These are phyloP conservation scores for Caenorhabditis becei DNA, from an alignment of 2,888 invertebrate genomes.

Conservation along the genomic window DNA sequence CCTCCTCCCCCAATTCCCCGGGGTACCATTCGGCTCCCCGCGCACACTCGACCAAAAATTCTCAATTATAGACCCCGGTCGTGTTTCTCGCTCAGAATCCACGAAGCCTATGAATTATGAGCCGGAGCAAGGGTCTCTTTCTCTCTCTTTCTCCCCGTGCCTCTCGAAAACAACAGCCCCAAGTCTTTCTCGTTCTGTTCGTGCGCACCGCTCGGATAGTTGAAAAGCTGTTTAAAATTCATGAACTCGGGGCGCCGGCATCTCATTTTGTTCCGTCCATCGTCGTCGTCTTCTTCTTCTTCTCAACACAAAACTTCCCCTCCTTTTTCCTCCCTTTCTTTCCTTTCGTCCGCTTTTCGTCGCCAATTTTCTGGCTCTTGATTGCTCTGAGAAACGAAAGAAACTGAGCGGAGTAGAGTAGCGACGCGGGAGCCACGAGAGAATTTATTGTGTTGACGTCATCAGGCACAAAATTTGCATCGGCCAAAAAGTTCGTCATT, in stretches of 20 bases:
- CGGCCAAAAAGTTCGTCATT: not conserved
- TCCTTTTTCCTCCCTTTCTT: conserved; percentile 24
- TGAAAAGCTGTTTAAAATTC: conserved; percentile 56
- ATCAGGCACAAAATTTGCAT: conserved; percentile 17
- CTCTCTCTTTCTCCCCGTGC: not conserved
- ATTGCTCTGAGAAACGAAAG: conserved; percentile 43
- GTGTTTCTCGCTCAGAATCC: conserved; percentile 7
- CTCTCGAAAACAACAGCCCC: not conserved
- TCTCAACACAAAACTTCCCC: conserved; percentile 14
- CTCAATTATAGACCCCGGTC: conserved; percentile 37
- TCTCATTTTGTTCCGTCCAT: conserved; percentile 26
- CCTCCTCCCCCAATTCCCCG: conserved; percentile 42
- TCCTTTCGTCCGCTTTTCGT: conserved; percentile 22
- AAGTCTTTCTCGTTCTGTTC: not conserved
- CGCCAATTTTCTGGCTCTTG: conserved; percentile 59
- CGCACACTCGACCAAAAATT: conserved; percentile 22
- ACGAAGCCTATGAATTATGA: conserved; percentile 45
- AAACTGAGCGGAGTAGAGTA: conserved; percentile 15
- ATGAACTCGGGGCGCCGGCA: conserved; percentile 45
- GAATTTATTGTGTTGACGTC: conserved; percentile 31
- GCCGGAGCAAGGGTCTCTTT: not conserved
- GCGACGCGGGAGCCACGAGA: conserved; percentile 9
- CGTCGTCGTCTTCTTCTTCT: conserved; percentile 14
- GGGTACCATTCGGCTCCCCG: conserved; percentile 30
- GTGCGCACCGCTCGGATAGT: conserved; percentile 3